phyloP scores from a whole-genome alignment of 2,888 invertebrate genomes.

The Aspidiotus rigidus region DNA sequence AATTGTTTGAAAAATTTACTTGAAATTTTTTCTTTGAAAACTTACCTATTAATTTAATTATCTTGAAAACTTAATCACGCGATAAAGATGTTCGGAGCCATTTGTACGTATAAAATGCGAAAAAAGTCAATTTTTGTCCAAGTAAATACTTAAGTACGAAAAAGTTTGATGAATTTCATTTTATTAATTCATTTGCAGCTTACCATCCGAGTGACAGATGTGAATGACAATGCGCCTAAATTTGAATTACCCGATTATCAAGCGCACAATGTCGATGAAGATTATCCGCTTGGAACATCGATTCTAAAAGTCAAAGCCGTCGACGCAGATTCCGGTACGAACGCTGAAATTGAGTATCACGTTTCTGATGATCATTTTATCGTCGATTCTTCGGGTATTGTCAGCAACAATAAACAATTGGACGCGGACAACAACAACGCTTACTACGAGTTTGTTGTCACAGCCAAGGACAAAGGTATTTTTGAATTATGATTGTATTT shows the following conservation, averaged over 20 bases:
- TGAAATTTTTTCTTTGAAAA: no score
- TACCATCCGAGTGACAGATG: conserved; percentile 87
- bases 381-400: conserved; percentile 85
- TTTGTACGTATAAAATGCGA: no score
- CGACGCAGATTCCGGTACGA: conserved; percentile 88
- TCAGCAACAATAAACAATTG: conserved; percentile 74
- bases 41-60: no score
- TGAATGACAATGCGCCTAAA: conserved; percentile 95
- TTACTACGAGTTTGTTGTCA: conserved; percentile 88
- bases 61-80: no score
- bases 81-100: no score
- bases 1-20: no score
- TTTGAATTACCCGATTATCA: conserved; percentile 95
- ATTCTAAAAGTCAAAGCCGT: conserved; percentile 91
- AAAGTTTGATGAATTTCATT: no score
- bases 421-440: conserved; percentile 96
- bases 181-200: conserved; percentile 49
- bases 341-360: conserved; percentile 87
- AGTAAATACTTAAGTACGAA: no score
- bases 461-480: conserved; percentile 79
- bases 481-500: neutral
- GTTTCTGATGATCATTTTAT: conserved; percentile 90
- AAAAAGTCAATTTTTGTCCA: no score
- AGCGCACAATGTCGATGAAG: conserved; percentile 91
- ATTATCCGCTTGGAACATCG: conserved; percentile 81